Evolutionary conservation across 1,140 invertebrate genomes (phyloP).

Genomic region (Drosophila ananassae): DNA sequence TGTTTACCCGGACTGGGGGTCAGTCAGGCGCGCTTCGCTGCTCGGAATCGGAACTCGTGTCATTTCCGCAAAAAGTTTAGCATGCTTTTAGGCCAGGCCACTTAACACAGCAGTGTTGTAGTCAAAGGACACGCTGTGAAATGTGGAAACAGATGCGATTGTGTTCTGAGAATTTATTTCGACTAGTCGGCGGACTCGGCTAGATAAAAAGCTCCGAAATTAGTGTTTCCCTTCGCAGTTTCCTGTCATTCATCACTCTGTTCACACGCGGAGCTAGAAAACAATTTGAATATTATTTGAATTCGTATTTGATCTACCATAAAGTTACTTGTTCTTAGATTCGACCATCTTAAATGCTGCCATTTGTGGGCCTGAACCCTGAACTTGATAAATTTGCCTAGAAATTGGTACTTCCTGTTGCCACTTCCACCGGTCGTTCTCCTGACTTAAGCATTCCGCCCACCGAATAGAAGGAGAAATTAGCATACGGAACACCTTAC

Average conservation of each 20-base stretch:
- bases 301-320: background rate
- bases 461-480: slow-evolving; percentile 20
- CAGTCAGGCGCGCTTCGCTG: slow-evolving; percentile 43
- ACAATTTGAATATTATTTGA: background rate
- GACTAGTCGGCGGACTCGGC: background rate
- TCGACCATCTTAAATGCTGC: background rate
- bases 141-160: slow-evolving; percentile 41
- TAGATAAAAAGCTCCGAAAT: slow-evolving; percentile 26
- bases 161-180: slow-evolving; percentile 49
- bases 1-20: background rate
- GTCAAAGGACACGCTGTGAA: slow-evolving; percentile 26
- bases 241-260: slow-evolving; percentile 38
- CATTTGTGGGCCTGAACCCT: slow-evolving; percentile 14
- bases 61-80: slow-evolving; percentile 77
- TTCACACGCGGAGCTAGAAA: background rate
- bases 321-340: background rate
- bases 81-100: slow-evolving; percentile 72
- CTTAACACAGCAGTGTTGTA: slow-evolving; percentile 51
- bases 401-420: slow-evolving; percentile 16
- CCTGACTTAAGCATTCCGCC: slow-evolving; percentile 22
- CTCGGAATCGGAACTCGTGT: slow-evolving; percentile 74
- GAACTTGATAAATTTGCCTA: slow-evolving; percentile 41
- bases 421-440: slow-evolving; percentile 2
- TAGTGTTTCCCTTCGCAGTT: slow-evolving; percentile 25
- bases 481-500: slow-evolving; percentile 36